Evolutionary conservation across 2,113 vertebrate genomes (phyloP), one percentile per base, ranked within the genome.

Genomic region (Nothocercus julius): DNA sequence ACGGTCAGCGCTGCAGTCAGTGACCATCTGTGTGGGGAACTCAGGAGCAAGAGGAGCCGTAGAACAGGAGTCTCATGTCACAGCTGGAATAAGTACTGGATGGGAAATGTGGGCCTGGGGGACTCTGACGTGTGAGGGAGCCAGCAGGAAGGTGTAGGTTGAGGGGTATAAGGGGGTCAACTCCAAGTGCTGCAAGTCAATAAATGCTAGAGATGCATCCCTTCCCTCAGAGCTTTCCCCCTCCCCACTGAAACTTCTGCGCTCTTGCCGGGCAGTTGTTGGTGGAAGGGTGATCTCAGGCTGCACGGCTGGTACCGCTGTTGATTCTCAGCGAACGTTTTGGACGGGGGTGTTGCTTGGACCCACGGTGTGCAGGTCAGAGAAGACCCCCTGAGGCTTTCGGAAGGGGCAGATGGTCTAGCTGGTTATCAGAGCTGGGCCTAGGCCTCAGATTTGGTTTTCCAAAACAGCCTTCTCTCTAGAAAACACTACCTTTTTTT

Each of bases 31-130:
- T 42, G 49, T 2, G 2, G 49, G 83, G 49, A 63, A 38, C 38
- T 20, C 36, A 36, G 15, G 6, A 59, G 27, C 24, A 25, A 51
- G 36, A 59, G 69, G 63, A 47, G 34, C 45, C 8, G 2, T 18
- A 58, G 70, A 34, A 9, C 1, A 0, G 13, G 38, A 24, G 22
- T 49, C 30, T 58, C 9, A 0, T 6, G 8, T 62, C 11, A 4
- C 5, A 11, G 38, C 28, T 74, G 45, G 45, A 56, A 13, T 47
- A 78, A 88, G 32, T 13, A 15, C 2, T 3, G 53, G 42, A 73
- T 25, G 47, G 49, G 56, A 70, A 40, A 53, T 3, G 7, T 5
- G 34, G 63, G 30, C 10, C 22, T 8, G 20, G 24, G 16, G 14
- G 7, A 19, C 20, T 16, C 18, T 9, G 16, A 7, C 34, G 7